These are phyloP conservation scores for Patiria pectinifera DNA, from an alignment of 53 echinoderm and acorn worm species.

Conservation along the genomic window DNA sequence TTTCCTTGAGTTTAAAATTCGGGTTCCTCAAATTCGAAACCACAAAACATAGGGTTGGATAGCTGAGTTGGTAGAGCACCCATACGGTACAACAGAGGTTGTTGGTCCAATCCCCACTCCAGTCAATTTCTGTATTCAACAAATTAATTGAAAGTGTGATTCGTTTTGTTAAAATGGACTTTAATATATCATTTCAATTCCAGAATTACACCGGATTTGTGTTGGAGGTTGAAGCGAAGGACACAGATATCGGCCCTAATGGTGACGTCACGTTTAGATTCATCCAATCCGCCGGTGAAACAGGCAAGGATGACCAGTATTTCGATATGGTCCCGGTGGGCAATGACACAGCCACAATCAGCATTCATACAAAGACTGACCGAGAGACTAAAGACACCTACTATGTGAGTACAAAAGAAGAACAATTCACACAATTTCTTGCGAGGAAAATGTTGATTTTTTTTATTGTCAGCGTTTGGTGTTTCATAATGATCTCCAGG, in stretches of 20 bases:
- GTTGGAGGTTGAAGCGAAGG: slow-evolving; percentile 25
- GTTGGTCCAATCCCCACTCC: too few species aligned
- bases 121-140: too few species aligned
- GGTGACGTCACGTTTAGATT: slow-evolving; percentile 52
- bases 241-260: slow-evolving; percentile 57
- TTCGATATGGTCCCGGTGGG: slow-evolving; percentile 1
- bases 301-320: slow-evolving; percentile 12
- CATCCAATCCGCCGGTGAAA: neutral
- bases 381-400: slow-evolving; percentile 39
- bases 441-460: too few species aligned
- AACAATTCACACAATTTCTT: neutral
- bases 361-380: slow-evolving; percentile 54
- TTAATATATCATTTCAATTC: neutral
- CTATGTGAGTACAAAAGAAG: slow-evolving; percentile 27
- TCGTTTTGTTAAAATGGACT: too few species aligned
- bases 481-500: too few species aligned
- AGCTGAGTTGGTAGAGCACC: too few species aligned
- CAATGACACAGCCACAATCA: slow-evolving; percentile 8
- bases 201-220: slow-evolving; percentile 59
- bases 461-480: too few species aligned
- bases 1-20: too few species aligned
- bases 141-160: too few species aligned
- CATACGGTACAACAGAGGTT: too few species aligned
- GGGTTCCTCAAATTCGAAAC: too few species aligned
- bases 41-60: too few species aligned